Conservation (phyloP, 2,888 invertebrate species). For the Drosophila heteroneura region DNA sequence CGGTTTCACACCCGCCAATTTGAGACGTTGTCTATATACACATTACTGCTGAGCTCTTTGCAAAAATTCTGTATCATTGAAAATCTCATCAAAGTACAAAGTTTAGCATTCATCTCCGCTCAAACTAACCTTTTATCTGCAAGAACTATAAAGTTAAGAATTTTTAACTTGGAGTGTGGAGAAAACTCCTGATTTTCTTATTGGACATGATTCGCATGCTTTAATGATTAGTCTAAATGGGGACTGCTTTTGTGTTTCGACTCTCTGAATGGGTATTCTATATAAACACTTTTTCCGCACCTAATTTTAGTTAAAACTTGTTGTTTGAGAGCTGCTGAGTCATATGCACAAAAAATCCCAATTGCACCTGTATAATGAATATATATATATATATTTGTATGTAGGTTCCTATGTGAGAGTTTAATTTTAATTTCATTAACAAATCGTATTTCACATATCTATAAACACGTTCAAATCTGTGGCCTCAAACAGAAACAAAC, state of each 20-base stretch:
- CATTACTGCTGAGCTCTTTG: neutral
- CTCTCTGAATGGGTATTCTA: neutral
- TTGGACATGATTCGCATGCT: neutral
- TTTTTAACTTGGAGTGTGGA: neutral
- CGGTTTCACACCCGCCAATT: slow-evolving; percentile 26
- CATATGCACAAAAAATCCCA: slow-evolving; percentile 18
- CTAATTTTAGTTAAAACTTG: slow-evolving; percentile 4
- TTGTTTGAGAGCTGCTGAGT: slow-evolving; percentile 10
- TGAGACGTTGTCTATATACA: slow-evolving; percentile 1
- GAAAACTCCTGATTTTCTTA: neutral
- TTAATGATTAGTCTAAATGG: neutral
- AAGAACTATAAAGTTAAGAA: neutral
- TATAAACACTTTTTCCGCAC: neutral
- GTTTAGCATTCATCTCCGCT: neutral
- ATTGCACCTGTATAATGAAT: slow-evolving; percentile 5
- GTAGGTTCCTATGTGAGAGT: neutral
- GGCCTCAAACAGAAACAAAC: slow-evolving; percentile 22
- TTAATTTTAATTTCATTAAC: slow-evolving; percentile 23
- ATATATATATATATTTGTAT: neutral
- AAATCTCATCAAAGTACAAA: neutral
- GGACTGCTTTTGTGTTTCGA: neutral
- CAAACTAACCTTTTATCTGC: neutral
- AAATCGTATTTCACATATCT: slow-evolving; percentile 23
- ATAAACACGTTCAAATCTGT: neutral
- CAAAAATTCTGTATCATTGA: neutral